Evolutionary conservation across 2,888 invertebrate genomes (phyloP), one percentile per base, ranked within the genome.

Genomic region (Steinernema scapterisci): DNA sequence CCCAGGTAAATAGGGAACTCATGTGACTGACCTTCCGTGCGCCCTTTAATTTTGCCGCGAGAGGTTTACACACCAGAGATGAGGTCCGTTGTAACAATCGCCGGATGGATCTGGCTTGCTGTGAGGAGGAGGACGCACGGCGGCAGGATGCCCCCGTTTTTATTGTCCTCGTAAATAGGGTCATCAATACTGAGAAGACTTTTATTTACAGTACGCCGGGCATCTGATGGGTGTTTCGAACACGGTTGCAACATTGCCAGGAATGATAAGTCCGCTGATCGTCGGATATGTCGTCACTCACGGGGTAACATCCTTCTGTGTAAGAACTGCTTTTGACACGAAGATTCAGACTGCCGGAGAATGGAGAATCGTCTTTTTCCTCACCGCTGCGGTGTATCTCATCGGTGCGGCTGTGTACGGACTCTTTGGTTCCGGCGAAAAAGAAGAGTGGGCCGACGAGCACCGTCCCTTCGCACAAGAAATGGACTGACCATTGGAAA

Each of bases 181-280:
- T 31, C 63, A 31, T 63, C 27, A 63, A 63, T 16, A 63, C 63
- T 63, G 9, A n/a, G 19, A 6, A 44, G 71, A 31, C 63, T 27
- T n/a, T 63, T 52, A 11, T 52, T 77, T 84, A 71, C 77, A 83
- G 80, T 94, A 93, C 89, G 95, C 95, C 11, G 93, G 95, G 87
- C 92, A 95, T 0, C 89, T 95, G 73, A 94, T 95, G 94, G 95
- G 95, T 0, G 90, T 95, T 11, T 93, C 94, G 11, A 95, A 95
- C 89, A 95, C 95, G 0, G 90, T 95, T 79, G 95, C 94, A 0
- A 95, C 95, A 0, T 89, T 95, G 72, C 95, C 95, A 0, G 95
- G 95, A 38, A 94, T 95, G 83, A 89, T 95, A n/a, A 93, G 94
- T 87, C 95, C 95, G 0, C 91, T 92, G 13, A 89, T 95, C 0